These are phyloP conservation scores for Macropis europaea DNA, from an alignment of 2,888 invertebrate genomes.

Conservation along the genomic window DNA sequence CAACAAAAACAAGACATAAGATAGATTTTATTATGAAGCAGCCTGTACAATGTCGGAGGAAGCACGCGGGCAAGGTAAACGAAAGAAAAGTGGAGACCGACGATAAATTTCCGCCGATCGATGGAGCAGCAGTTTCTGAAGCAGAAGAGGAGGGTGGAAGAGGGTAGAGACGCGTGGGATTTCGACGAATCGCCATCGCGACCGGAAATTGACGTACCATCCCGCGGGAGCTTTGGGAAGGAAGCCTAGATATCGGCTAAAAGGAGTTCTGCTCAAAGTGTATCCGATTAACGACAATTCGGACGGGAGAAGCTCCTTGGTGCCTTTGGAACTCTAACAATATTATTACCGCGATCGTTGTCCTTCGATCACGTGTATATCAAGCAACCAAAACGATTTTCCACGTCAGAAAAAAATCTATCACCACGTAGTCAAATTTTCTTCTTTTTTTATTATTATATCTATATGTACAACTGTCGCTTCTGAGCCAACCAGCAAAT, in stretches of 20 bases:
- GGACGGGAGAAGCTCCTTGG: constrained; percentile 47
- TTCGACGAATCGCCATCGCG: constrained; percentile 42
- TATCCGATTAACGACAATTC: constrained; percentile 69
- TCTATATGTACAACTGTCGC: no score
- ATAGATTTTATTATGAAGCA: no score
- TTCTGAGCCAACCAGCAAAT: no score
- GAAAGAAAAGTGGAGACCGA: not conserved
- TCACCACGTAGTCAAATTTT: no score
- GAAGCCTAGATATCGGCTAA: constrained; percentile 49
- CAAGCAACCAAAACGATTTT: no score
- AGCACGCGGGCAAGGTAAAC: constrained; percentile 1
- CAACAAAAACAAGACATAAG: no score
- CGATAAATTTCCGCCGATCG: constrained; percentile 35
- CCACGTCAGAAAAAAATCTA: no score
- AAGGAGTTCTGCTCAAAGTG: constrained; percentile 43
- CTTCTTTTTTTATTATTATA: not conserved
- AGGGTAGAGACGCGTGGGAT: constrained; percentile 14
- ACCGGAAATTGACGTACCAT: constrained; percentile 59
- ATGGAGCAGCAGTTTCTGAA: constrained; percentile 6
- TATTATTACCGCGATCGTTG: constrained; percentile 13
- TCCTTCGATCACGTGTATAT: no score
- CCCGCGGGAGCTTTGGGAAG: constrained; percentile 45
- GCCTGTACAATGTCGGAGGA: constrained; percentile 8
- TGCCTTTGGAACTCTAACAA: constrained; percentile 46
- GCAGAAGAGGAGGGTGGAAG: not conserved